Percentiles rank a stretch among this genome's conserved stretches.
Conservation (phyloP, 2,888 invertebrate species). For the Petrolisthes cinctipes region DNA sequence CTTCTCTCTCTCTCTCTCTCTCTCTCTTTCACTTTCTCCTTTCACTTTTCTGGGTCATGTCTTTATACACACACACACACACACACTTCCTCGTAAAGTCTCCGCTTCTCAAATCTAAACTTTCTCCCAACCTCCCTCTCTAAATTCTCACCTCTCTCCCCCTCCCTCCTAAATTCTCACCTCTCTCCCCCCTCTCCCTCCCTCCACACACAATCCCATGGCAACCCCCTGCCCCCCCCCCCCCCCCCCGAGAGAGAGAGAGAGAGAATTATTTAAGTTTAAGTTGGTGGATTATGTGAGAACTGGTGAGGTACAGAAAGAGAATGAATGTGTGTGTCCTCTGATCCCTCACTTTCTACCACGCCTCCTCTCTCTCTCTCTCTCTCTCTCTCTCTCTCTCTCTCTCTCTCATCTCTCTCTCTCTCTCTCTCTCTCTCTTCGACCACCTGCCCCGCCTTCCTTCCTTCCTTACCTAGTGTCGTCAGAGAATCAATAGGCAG, state of each 20-base stretch:
- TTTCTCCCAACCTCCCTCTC: slow-evolving; percentile 7
- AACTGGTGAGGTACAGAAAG: too few relatives aligned
- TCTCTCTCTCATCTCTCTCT: too few relatives aligned
- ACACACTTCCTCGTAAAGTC: neutral
- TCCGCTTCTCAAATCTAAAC: neutral
- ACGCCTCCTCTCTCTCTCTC: too few relatives aligned
- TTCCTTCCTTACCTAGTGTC: slow-evolving; percentile 15
- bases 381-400: too few relatives aligned
- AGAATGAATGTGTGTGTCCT: too few relatives aligned
- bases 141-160: neutral
- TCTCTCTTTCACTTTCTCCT: slow-evolving; percentile 11
- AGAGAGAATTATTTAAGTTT: too few relatives aligned
- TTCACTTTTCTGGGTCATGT: neutral
- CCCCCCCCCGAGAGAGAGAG: too few relatives aligned
- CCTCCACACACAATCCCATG: neutral
- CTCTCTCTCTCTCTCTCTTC: too few relatives aligned
- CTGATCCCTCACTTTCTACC: too few relatives aligned
- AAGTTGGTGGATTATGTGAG: too few relatives aligned
- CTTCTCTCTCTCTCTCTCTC: slow-evolving; percentile 2
- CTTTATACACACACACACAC: neutral
- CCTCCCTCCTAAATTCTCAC: neutral
- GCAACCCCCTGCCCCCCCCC: too few relatives aligned
- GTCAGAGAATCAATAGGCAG: slow-evolving; percentile 34
- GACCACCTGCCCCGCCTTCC: slow-evolving; percentile 26
- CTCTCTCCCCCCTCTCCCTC: neutral